Evolutionary conservation across 2,888 invertebrate species (phyloP).

Genomic region (Campoplex nolae): DNA sequence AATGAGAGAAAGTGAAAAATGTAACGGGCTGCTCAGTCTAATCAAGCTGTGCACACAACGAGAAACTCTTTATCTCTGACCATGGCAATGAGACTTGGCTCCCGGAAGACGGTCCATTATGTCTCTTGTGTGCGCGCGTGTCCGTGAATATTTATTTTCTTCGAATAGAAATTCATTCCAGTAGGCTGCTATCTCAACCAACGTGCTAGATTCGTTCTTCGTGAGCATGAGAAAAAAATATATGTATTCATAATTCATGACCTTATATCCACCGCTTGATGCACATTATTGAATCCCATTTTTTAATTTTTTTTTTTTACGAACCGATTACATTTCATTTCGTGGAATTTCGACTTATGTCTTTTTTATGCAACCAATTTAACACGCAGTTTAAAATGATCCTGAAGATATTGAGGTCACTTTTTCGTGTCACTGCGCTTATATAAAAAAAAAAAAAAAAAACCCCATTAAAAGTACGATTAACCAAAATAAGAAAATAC

Average conservation of each 20-base stretch:
- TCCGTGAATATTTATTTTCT: constrained; percentile 56
- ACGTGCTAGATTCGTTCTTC: constrained; percentile 14
- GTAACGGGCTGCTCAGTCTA: constrained; percentile 45
- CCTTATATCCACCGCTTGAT: constrained; percentile 34
- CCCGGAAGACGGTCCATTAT: constrained; percentile 55
- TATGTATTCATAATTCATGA: constrained; percentile 19
- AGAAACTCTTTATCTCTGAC: constrained; percentile 62
- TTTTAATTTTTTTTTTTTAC: constrained; percentile 12
- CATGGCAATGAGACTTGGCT: constrained; percentile 64
- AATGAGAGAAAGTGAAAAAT: constrained; percentile 21
- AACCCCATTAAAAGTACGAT: not conserved
- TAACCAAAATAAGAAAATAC: no score
- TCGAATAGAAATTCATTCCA: constrained; percentile 45
- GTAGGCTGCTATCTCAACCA: constrained; percentile 24
- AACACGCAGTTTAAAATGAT: not conserved
- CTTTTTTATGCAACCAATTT: constrained; percentile 10
- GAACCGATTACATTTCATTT: constrained; percentile 23
- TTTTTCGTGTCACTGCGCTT: not conserved
- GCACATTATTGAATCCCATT: constrained; percentile 33
- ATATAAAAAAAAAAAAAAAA: not conserved
- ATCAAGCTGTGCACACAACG: constrained; percentile 67
- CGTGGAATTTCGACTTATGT: not conserved
- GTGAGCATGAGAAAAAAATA: constrained; percentile 6
- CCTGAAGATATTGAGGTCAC: not conserved
- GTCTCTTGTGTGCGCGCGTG: constrained; percentile 21